These are phyloP conservation scores for Sarcophaga variegata DNA, from an alignment of 2,888 invertebrate species.

Conservation along the genomic window DNA sequence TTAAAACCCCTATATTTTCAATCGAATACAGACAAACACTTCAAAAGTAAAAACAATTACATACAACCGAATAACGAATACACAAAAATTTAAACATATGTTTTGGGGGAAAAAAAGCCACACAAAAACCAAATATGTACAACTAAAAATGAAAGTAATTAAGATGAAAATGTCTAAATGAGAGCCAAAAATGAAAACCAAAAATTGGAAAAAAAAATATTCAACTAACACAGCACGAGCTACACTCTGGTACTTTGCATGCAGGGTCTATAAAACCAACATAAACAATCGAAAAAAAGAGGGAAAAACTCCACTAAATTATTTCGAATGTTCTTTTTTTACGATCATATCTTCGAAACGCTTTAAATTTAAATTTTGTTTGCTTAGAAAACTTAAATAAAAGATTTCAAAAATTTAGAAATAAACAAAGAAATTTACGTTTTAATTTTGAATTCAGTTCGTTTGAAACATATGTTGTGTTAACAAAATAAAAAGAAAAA, in stretches of 20 bases:
- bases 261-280: not conserved
- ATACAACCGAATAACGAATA: conserved; percentile 13
- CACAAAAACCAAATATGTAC: not conserved
- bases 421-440: conserved; percentile 22
- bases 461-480: conserved; percentile 47
- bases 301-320: conserved; percentile 9
- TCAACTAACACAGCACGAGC: conserved; percentile 32
- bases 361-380: conserved; percentile 27
- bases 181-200: not conserved
- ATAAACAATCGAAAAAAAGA: conserved; percentile 25
- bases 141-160: conserved; percentile 55
- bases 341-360: conserved; percentile 47
- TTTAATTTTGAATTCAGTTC: not conserved
- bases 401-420: conserved; percentile 30
- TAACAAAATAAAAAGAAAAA: not conserved
- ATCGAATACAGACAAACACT: not conserved
- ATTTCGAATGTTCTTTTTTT: conserved; percentile 21
- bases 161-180: conserved; percentile 53
- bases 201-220: not conserved
- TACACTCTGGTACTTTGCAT: not conserved
- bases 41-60: conserved; percentile 10
- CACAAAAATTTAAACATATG: conserved; percentile 29
- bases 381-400: not conserved
- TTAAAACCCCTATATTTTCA: conserved; percentile 50
- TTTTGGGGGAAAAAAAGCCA: not conserved